phyloP scores from a whole-genome alignment of 2,797 vertebrate genomes.

The Diceros bicornis region DNA sequence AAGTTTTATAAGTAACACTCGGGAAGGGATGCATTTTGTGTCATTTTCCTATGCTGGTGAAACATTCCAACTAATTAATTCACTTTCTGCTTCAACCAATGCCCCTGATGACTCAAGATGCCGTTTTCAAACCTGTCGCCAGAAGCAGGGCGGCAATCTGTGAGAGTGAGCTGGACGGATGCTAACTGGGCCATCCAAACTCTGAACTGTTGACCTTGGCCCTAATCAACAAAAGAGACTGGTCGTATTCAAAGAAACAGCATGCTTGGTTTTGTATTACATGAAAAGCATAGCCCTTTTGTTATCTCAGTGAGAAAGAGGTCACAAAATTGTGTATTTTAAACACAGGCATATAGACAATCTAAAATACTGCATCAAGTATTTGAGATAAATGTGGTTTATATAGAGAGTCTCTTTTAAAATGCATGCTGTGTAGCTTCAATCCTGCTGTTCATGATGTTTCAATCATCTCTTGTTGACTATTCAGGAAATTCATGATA shows the following conservation, averaged over 20 bases:
- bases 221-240: not conserved
- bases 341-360: not conserved
- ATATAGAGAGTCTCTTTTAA: not conserved
- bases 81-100: not conserved
- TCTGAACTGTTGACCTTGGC: not conserved
- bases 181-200: not conserved
- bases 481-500: not conserved
- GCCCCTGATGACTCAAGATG: not conserved
- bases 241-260: not conserved
- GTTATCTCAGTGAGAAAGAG: slow-evolving; percentile 17
- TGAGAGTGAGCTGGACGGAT: not conserved
- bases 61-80: slow-evolving; percentile 29
- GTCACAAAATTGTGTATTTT: not conserved
- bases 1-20: not conserved
- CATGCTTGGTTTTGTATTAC: not conserved
- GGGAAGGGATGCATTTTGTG: not conserved
- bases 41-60: not conserved
- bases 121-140: not conserved
- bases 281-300: not conserved
- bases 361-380: not conserved
- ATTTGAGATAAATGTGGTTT: not conserved
- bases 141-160: not conserved
- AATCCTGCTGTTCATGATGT: not conserved
- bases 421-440: not conserved
- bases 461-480: not conserved